Evolutionary conservation across 2,113 vertebrate species (phyloP), one percentile per base, ranked within the genome.

Genomic region (Dolichallabes microphthalmus): DNA sequence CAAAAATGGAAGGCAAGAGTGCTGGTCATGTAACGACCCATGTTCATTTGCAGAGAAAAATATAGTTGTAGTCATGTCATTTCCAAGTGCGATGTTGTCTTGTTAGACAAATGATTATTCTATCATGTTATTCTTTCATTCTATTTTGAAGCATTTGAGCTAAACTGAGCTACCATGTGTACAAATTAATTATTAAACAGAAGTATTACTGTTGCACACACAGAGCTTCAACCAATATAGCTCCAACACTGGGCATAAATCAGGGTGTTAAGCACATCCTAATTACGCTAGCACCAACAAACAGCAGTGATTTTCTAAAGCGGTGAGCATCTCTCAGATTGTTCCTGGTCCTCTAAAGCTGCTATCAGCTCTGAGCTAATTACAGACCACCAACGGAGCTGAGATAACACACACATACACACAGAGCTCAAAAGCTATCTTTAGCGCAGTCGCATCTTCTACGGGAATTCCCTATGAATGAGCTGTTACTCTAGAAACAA

Each of bases 341-440:
- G 39, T 58, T 57, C 64, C 80, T 83, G 30, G 14, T 75, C 57
- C 55, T 73, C 32, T 27, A 32, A 80, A 30, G 71, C 86, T 15
- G 13, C 19, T 77, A 85, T 85, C 83, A 85, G 30, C 78, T 45
- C 79, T 32, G 50, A 45, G 35, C 85, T 85, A 88, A 88, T 88
- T 88, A 87, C 30, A 81, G 19, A 86, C 58, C 83, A 64, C 79
- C 73, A 69, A 76, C 74, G 17, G 79, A 55, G 82, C 61, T 27
- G 4, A 19, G 80, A 81, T 77, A 66, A 82, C n/a, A 82, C 85
- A 69, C 63, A 77, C 50, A 81, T 8, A 52, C 27, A 58, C 9
- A 78, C 60, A 53, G 63, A 71, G 15, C 35, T 53, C 55, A 30
- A 53, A 52, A 1, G 4, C 75, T 78, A 55, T 57, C 53, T 57